Conservation (phyloP, 2,797 vertebrate species). For the Sebastes minor region DNA sequence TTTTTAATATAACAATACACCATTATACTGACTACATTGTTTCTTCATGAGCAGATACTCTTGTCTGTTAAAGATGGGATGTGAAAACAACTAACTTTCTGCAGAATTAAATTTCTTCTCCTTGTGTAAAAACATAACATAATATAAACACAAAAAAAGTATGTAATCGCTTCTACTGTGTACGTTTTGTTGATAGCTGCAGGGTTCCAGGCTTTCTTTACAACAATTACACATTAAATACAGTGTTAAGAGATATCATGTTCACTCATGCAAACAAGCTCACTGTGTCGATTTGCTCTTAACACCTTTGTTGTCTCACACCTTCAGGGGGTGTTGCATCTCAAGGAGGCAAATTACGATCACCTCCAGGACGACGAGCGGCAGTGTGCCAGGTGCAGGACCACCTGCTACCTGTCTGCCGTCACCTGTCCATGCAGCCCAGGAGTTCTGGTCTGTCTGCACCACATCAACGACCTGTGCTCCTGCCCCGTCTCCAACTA, state of each 20-base stretch:
- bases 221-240: background rate
- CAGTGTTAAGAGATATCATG: background rate
- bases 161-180: background rate
- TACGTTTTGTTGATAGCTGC: background rate
- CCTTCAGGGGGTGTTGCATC: slow-evolving; percentile 85
- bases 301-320: background rate
- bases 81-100: background rate
- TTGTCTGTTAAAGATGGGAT: background rate
- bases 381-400: slow-evolving; percentile 93
- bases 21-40: background rate
- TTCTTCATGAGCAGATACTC: background rate
- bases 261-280: background rate
- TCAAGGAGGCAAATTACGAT: slow-evolving; percentile 87
- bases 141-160: too few species aligned
- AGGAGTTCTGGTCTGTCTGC: slow-evolving; percentile 89
- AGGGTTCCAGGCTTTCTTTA: background rate
- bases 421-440: slow-evolving; percentile 90
- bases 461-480: slow-evolving; percentile 89
- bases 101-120: background rate
- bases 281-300: background rate
- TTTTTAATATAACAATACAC: too few species aligned
- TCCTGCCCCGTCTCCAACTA: slow-evolving; percentile 88
- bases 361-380: slow-evolving; percentile 95
- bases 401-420: slow-evolving; percentile 97
- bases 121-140: background rate